Base-by-base conservation (phyloP, 2,888 invertebrate species). In the Hydropsyche betteni region DNA sequence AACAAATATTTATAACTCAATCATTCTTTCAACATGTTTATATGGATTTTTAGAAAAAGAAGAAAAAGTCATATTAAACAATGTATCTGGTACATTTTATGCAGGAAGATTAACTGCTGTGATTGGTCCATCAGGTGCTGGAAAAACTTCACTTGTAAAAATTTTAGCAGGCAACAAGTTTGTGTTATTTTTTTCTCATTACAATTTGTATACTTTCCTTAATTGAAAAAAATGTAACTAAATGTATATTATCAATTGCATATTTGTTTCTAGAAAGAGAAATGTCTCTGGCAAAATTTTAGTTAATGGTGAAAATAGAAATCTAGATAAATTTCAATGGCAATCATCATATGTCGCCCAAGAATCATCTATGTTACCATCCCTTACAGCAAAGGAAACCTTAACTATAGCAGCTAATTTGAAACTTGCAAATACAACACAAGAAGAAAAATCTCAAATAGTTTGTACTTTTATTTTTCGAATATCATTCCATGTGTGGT, bases 341-440 rank as follows among this genome's bases (percentile, higher is more conserved):
- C 76, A 79, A 51, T 75, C 76, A 5, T 75, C 75, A 69, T 79
- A 69, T 71, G 76, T 98, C 69, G 93, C 94, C 86, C 98, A 98
- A 83, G 91, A 94, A 80, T 92, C 94, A 71, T 89, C 91, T 78
- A 87, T 97, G 44, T 92, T 97, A 80, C 92, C 94, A 12, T 90
- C 94, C 75, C 87, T 98, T 24, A 95, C 95, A 0, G 94, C 96
- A 0, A 87, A 89, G 70, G 98, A 98, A 85, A 91, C 95, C 0
- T 92, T 98, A 90, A 88, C 89, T 81, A 91, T 96, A 77, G 94
- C 97, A 0, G 94, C 95, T 0, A 91, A 93, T 80, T 89, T 98
- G 1, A 97, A 98, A 84, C 87, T 97, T 70, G 88, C 89, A 4
- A 36, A 34, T 12, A 12, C 34, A 44, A 44, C 1, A 44, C 44